Evolutionary conservation across 2,888 invertebrate species (phyloP).

Genomic region (Cataglyphis altisquamis): DNA sequence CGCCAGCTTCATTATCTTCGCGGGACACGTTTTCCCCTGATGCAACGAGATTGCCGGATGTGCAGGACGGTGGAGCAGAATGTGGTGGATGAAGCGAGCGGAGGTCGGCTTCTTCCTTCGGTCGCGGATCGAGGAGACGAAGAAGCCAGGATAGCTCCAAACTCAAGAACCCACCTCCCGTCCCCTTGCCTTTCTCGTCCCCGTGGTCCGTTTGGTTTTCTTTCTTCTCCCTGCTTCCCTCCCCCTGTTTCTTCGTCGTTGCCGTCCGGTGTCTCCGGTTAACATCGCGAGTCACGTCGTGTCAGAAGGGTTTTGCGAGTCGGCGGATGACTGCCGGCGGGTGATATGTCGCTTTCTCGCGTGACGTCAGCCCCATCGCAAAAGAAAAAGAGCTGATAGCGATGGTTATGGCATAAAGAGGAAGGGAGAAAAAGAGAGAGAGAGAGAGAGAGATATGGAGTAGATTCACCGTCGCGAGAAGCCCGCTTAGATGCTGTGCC

Average conservation of each 20-base stretch:
- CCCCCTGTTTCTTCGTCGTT: slow-evolving; percentile 57
- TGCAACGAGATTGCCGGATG: slow-evolving; percentile 74
- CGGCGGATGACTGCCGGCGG: slow-evolving; percentile 78
- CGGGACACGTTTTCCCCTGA: slow-evolving; percentile 73
- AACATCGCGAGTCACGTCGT: slow-evolving; percentile 83
- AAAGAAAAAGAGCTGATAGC: slow-evolving; percentile 67
- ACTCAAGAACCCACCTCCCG: slow-evolving; percentile 50
- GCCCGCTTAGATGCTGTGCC: slow-evolving; percentile 74
- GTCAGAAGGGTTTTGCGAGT: slow-evolving; percentile 83
- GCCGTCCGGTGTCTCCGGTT: slow-evolving; percentile 76
- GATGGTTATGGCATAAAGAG: slow-evolving; percentile 52
- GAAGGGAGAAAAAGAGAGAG: slow-evolving; percentile 56
- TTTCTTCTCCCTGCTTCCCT: slow-evolving; percentile 56
- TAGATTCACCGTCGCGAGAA: slow-evolving; percentile 73
- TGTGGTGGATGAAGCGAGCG: slow-evolving; percentile 58
- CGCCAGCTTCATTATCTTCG: slow-evolving; percentile 76
- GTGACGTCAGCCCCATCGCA: slow-evolving; percentile 75
- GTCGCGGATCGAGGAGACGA: slow-evolving; percentile 23
- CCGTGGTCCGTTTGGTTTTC: slow-evolving; percentile 39
- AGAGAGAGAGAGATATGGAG: slow-evolving; percentile 55
- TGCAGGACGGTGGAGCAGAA: slow-evolving; percentile 38
- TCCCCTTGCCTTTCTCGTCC: not conserved
- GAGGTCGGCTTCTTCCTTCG: slow-evolving; percentile 38
- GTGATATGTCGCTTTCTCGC: slow-evolving; percentile 82
- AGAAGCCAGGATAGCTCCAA: slow-evolving; percentile 48